phyloP scores from a whole-genome alignment of 2,888 invertebrate species.

The Drosophila mettleri region DNA sequence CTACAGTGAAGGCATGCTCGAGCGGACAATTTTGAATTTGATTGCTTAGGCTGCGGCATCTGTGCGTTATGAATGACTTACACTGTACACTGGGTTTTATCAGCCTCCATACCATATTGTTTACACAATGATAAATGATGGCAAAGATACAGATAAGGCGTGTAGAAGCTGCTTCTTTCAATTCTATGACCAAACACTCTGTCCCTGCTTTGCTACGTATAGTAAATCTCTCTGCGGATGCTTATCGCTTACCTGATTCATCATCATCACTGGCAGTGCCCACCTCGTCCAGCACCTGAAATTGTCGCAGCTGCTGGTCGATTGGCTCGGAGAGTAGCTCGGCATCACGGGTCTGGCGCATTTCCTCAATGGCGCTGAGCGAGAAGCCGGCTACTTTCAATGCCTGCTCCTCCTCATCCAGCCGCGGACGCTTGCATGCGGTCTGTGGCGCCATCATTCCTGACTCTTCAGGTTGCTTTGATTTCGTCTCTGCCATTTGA shows the following conservation, averaged over 20 bases:
- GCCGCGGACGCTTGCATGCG: conserved; percentile 49
- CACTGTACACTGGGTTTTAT: conserved; percentile 48
- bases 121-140: conserved; percentile 61
- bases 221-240: conserved; percentile 1
- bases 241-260: conserved; percentile 63
- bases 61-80: neutral
- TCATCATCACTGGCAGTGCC: conserved; percentile 85
- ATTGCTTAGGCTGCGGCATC: neutral
- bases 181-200: conserved; percentile 23
- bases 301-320: conserved; percentile 86
- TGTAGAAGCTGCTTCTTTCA: conserved; percentile 34
- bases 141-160: conserved; percentile 63
- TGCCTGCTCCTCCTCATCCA: conserved; percentile 63
- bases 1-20: neutral
- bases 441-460: neutral
- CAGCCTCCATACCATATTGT: conserved; percentile 54
- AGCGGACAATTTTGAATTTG: neutral
- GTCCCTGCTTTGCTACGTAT: neutral
- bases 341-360: conserved; percentile 79
- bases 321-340: conserved; percentile 72
- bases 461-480: conserved; percentile 1
- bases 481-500: conserved; percentile 34
- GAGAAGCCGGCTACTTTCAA: conserved; percentile 83
- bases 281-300: conserved; percentile 89
- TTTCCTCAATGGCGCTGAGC: conserved; percentile 82